Evolutionary conservation across 2,113 vertebrate genomes (phyloP).

Genomic region (Dendrocopos noguchii): DNA sequence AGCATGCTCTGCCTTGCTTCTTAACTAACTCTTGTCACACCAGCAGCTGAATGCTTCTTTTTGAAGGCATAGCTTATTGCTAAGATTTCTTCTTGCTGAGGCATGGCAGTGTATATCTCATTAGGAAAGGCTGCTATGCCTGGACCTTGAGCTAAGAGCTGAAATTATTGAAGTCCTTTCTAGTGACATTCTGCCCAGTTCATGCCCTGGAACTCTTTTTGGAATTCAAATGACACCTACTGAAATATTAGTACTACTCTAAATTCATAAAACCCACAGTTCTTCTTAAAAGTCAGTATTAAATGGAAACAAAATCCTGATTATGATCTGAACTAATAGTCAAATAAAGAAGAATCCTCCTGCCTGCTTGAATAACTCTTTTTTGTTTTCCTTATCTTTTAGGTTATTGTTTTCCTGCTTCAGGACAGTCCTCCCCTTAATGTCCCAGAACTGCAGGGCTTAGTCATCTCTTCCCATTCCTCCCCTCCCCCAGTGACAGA

Average conservation of each 20-base stretch:
- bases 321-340: constrained; percentile 8
- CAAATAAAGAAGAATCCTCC: neutral
- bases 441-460: constrained; percentile 29
- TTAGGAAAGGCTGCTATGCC: neutral
- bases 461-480: constrained; percentile 21
- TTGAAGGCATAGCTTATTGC: neutral
- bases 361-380: constrained; percentile 21
- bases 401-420: constrained; percentile 56
- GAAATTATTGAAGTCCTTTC: neutral
- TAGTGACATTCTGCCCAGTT: neutral
- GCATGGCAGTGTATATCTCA: neutral
- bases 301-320: neutral
- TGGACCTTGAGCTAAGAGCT: neutral
- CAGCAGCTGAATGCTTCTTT: neutral
- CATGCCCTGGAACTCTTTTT: neutral
- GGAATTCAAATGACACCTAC: neutral
- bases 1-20: neutral
- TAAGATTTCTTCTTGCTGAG: neutral
- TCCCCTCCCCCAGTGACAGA: constrained; percentile 10
- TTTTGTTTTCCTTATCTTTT: constrained; percentile 39
- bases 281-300: neutral
- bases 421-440: constrained; percentile 40
- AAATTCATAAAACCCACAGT: neutral
- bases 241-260: neutral
- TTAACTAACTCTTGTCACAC: neutral